Conservation (phyloP, 2,797 vertebrate species). For the Lacerta agilis region DNA sequence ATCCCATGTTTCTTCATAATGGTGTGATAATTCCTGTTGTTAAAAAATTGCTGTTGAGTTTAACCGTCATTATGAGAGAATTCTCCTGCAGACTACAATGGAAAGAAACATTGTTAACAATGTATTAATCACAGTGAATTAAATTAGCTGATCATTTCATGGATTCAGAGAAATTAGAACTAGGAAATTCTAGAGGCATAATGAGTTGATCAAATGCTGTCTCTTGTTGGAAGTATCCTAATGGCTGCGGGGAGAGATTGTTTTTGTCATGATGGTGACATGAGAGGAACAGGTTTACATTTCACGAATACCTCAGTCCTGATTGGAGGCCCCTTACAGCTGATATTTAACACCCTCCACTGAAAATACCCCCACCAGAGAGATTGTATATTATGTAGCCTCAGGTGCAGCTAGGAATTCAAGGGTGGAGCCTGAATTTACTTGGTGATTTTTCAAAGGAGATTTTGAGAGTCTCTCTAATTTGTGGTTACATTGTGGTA, state of each 20-base stretch:
- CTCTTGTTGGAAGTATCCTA: constrained; percentile 33
- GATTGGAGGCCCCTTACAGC: neutral
- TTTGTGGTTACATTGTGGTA: too few relatives aligned
- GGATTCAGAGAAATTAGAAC: constrained; percentile 52
- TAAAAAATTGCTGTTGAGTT: constrained; percentile 67
- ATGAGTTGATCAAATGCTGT: constrained; percentile 18
- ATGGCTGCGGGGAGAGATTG: neutral
- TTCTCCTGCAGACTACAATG: constrained; percentile 59
- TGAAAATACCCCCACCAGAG: too few relatives aligned
- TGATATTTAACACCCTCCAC: neutral
- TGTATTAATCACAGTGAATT: constrained; percentile 72
- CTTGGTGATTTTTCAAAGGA: too few relatives aligned
- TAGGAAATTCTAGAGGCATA: constrained; percentile 2
- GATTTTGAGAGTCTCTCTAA: too few relatives aligned
- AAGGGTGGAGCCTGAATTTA: too few relatives aligned
- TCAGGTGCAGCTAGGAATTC: too few relatives aligned
- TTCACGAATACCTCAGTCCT: neutral
- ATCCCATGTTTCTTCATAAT: constrained; percentile 63
- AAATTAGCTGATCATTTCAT: constrained; percentile 58
- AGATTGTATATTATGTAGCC: too few relatives aligned
- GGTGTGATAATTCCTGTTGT: constrained; percentile 58
- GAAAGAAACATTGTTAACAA: constrained; percentile 56
- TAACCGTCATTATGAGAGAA: constrained; percentile 63
- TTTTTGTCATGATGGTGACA: neutral
- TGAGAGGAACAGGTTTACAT: neutral